phyloP scores from a whole-genome alignment of 2,888 invertebrate genomes.

The Mystacides longicornis region DNA sequence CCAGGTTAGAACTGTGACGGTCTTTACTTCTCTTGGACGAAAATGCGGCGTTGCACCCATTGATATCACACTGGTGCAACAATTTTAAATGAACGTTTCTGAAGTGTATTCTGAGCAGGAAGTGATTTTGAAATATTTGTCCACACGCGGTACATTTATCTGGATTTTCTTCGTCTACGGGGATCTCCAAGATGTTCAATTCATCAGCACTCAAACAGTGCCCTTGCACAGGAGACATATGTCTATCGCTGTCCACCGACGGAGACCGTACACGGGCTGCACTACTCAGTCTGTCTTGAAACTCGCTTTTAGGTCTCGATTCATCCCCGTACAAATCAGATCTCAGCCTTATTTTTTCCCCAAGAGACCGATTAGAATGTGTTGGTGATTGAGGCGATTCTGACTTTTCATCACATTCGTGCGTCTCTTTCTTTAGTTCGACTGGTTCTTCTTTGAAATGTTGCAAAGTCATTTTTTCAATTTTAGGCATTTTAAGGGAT shows the following conservation, averaged over 20 bases:
- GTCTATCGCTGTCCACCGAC: slow-evolving; percentile 19
- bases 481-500: slow-evolving; percentile 45
- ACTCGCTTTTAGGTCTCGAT: slow-evolving; percentile 26
- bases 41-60: slow-evolving; percentile 86
- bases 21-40: slow-evolving; percentile 70
- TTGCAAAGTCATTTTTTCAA: slow-evolving; percentile 40
- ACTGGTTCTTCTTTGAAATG: slow-evolving; percentile 31
- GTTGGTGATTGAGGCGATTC: slow-evolving; percentile 28
- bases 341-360: slow-evolving; percentile 41
- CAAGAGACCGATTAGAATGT: slow-evolving; percentile 11
- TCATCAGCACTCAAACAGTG: slow-evolving; percentile 48
- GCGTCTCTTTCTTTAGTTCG: slow-evolving; percentile 31
- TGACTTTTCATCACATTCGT: slow-evolving; percentile 37
- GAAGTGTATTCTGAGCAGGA: slow-evolving; percentile 84
- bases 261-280: slow-evolving; percentile 30
- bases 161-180: slow-evolving; percentile 82
- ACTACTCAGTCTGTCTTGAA: slow-evolving; percentile 33
- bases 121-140: slow-evolving; percentile 85
- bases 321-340: slow-evolving; percentile 38
- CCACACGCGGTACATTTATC: slow-evolving; percentile 79
- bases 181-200: slow-evolving; percentile 61
- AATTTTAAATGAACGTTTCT: slow-evolving; percentile 85
- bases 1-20: slow-evolving; percentile 53
- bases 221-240: slow-evolving; percentile 38
- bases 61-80: slow-evolving; percentile 84